Evolutionary conservation across 92 coral and sea anemone species (phyloP).

Genomic region (Paragorgia papillata): DNA sequence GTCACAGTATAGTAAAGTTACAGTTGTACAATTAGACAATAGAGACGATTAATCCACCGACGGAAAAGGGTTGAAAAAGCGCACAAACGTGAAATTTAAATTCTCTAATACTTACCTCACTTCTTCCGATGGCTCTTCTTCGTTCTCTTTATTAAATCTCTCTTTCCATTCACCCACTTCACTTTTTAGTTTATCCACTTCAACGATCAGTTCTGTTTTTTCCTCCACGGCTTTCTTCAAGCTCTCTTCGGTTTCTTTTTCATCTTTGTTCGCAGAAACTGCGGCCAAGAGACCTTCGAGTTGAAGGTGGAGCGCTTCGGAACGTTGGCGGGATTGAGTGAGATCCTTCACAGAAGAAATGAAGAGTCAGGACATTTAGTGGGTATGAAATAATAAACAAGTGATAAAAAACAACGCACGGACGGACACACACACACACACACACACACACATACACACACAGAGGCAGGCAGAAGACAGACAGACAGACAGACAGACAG

Average conservation of each 20-base stretch:
- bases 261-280: slow-evolving; percentile 68
- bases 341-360: too few species aligned
- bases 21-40: too few species aligned
- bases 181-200: slow-evolving; percentile 78
- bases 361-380: too few species aligned
- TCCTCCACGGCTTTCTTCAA: slow-evolving; percentile 85
- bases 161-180: slow-evolving; percentile 93
- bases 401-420: not conserved
- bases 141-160: slow-evolving; percentile 77
- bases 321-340: slow-evolving; percentile 86
- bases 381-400: not conserved
- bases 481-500: not conserved
- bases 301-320: slow-evolving; percentile 79
- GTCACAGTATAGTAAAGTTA: too few species aligned
- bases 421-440: not conserved
- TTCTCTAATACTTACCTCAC: slow-evolving; percentile 61
- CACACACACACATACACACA: not conserved
- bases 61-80: too few species aligned
- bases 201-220: slow-evolving; percentile 77
- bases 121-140: slow-evolving; percentile 75
- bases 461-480: not conserved
- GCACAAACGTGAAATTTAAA: not conserved
- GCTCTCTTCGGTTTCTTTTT: slow-evolving; percentile 80
- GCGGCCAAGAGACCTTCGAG: slow-evolving; percentile 78
- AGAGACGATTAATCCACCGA: too few species aligned